These are phyloP conservation scores for Hypanus sabinus DNA, from an alignment of 2,113 vertebrate genomes.

Conservation along the genomic window DNA sequence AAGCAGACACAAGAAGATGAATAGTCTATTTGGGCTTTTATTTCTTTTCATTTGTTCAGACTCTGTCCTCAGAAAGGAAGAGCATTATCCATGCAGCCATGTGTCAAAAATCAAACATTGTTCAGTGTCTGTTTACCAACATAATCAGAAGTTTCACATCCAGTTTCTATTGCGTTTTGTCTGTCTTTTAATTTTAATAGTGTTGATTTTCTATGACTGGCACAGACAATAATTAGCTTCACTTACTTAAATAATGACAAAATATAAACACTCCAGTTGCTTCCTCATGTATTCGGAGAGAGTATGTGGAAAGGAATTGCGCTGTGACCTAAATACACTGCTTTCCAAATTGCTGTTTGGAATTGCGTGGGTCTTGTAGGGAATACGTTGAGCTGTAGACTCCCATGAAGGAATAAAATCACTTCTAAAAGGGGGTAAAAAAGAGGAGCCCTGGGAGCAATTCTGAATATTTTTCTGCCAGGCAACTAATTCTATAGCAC, in stretches of 20 bases:
- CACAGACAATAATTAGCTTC: background rate
- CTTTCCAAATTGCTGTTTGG: background rate
- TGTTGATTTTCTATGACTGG: background rate
- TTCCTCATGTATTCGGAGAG: background rate
- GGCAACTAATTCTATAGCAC: background rate
- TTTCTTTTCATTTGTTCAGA: too few relatives aligned
- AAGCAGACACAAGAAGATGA: too few relatives aligned
- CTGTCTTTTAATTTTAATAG: background rate
- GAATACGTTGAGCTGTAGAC: too few relatives aligned
- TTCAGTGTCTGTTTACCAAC: background rate
- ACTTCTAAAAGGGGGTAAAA: background rate
- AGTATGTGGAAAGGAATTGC: background rate
- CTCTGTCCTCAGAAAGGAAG: too few relatives aligned
- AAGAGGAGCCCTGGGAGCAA: background rate
- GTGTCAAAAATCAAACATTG: background rate
- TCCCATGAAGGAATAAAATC: too few relatives aligned
- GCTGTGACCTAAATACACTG: background rate
- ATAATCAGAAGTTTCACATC: background rate
- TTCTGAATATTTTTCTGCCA: background rate
- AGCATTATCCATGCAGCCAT: too few relatives aligned
- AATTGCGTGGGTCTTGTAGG: background rate
- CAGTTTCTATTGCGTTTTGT: background rate
- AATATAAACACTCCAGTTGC: background rate
- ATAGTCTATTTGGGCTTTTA: too few relatives aligned
- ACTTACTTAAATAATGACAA: background rate